Evolutionary conservation across 2,888 invertebrate genomes (phyloP), one percentile per base, ranked within the genome.

Genomic region (Phania funesta): DNA sequence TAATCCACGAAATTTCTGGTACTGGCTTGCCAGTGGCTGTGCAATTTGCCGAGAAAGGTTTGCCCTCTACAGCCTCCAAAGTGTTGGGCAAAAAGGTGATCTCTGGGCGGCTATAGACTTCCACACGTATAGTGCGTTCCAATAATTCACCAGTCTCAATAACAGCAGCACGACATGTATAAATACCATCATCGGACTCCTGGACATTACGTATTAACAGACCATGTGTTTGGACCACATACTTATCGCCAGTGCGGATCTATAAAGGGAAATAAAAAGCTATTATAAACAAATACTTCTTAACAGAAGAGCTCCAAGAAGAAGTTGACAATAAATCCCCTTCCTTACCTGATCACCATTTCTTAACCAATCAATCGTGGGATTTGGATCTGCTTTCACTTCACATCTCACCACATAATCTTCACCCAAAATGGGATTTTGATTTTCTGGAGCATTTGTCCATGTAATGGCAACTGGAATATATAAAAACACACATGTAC

Each of bases 131-230:
- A 86, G 94, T 93, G 80, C 95, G 93, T 85, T 95, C 95, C 65
- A 94, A 93, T 5, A 96, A 92, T 88, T 96, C 95, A 46, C 97
- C 97, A 44, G 96, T 96, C 83, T 93, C 93, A 18, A 94, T 93
- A 0, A 97, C 97, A 46, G 95, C 94, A n/a, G 97, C 97, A 54
- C 96, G 93, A 88, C 97, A 97, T 4, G 94, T 95, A 89, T 97
- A 97, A 9, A 94, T 93, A 0, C 97, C 97, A 88, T 97, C 97
- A 87, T 98, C 97, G 16, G 94, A 93, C 89, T 96, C 95, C 85
- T 94, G 93, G 0, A 97, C 95, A 85, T 94, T 94, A 85, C 94
- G 94, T 80, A 97, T 96, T 75, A 94, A 91, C 11, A 97, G 91
- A 0, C 96, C 96, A 85, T 96, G 94, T 0, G 94, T 92, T 85